Evolutionary conservation across 2,797 vertebrate species (phyloP).

Genomic region (Scolopax rusticola): DNA sequence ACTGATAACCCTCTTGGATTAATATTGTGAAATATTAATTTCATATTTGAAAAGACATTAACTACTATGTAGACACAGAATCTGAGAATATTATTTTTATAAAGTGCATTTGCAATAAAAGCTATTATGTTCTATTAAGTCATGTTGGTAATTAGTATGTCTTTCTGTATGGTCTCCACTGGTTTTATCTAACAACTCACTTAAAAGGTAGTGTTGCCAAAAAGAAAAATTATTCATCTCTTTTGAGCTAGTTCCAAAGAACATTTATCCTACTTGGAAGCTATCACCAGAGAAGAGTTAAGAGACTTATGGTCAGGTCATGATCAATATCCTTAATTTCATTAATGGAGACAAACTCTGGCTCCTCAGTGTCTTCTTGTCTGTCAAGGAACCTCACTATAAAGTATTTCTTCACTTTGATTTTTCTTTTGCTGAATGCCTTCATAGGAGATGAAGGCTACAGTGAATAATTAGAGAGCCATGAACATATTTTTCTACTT

Average conservation of each 20-base stretch:
- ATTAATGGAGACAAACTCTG: constrained; percentile 40
- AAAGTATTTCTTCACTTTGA: not conserved
- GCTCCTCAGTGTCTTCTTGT: not conserved
- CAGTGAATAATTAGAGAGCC: not conserved
- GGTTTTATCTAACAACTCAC: not conserved
- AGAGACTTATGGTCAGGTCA: constrained; percentile 7
- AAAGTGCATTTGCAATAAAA: not conserved
- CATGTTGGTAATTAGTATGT: not conserved
- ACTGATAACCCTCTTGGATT: not conserved
- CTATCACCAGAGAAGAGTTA: constrained; percentile 8
- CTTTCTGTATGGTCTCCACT: not conserved
- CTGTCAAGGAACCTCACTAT: not conserved
- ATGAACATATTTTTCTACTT: not conserved
- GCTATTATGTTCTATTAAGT: not conserved
- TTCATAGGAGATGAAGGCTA: not conserved
- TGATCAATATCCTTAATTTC: constrained; percentile 1
- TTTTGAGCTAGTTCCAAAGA: not conserved
- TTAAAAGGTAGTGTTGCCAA: not conserved
- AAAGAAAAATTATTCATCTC: not conserved
- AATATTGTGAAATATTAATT: not conserved
- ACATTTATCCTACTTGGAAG: constrained; percentile 12
- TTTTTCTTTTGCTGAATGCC: not conserved
- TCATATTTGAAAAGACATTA: not conserved
- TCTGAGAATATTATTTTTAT: not conserved
- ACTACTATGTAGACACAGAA: not conserved